A percentile compares a stretch with the other conserved stretches of the same genome.
Conservation (phyloP, 2,797 vertebrate genomes). For the Aplochiton taeniatus region DNA sequence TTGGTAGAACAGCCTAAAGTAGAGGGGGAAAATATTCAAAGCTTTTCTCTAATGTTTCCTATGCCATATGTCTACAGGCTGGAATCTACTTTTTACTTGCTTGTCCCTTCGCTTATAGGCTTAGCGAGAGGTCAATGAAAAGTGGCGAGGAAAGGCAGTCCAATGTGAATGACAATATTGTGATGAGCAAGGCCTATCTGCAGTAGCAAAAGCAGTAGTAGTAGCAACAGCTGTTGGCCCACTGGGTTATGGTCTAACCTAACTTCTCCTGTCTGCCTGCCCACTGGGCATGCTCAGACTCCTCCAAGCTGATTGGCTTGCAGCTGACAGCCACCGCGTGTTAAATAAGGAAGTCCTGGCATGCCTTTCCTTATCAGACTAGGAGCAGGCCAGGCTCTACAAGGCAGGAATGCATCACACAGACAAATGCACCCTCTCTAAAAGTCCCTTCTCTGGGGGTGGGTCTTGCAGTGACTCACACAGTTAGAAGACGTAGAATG, state of each 20-base stretch:
- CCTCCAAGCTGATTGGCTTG: slow-evolving; percentile 17
- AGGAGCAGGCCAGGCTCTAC: slow-evolving; percentile 28
- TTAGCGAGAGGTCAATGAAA: neutral
- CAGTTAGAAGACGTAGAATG: too few species aligned
- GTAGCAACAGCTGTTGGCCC: slow-evolving; percentile 5
- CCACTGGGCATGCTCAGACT: slow-evolving; percentile 15
- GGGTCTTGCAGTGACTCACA: too few species aligned
- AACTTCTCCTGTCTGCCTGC: slow-evolving; percentile 8
- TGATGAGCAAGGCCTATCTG: neutral
- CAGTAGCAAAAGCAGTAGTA: neutral
- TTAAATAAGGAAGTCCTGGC: slow-evolving; percentile 66
- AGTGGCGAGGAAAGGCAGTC: too few species aligned
- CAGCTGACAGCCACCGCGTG: slow-evolving; percentile 26
- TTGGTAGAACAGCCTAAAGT: too few species aligned
- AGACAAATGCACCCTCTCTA: neutral
- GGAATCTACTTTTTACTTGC: neutral
- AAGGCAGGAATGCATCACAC: slow-evolving; percentile 50
- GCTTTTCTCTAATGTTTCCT: too few species aligned
- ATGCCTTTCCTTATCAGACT: slow-evolving; percentile 75
- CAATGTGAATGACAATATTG: too few species aligned
- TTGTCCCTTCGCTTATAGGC: neutral
- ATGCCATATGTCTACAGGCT: neutral
- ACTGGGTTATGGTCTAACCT: slow-evolving; percentile 32
- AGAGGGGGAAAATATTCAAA: too few species aligned
- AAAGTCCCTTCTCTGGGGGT: too few species aligned